Conservation (phyloP, 2,797 vertebrate genomes). For the Melanotaenia boesemani region DNA sequence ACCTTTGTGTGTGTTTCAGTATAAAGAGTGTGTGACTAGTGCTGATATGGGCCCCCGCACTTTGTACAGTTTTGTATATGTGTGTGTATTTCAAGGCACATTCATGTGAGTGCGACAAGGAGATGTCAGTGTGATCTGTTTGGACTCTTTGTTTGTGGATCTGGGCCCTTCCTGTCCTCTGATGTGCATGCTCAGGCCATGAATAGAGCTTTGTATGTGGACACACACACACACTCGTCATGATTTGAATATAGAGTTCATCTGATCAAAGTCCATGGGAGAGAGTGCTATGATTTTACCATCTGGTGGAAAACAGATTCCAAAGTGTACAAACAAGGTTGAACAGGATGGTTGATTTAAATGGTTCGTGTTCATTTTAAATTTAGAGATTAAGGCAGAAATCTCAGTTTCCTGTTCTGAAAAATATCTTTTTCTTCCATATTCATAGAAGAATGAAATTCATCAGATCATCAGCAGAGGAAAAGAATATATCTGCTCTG, state of each 20-base stretch:
- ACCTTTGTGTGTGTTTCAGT: constrained; percentile 14
- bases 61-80: background rate
- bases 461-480: background rate
- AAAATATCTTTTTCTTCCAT: background rate
- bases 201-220: constrained; percentile 82
- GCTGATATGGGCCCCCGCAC: constrained; percentile 13
- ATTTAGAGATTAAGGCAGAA: no score
- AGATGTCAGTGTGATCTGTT: constrained; percentile 77
- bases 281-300: constrained; percentile 31
- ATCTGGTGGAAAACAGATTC: background rate
- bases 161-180: constrained; percentile 68
- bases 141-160: constrained; percentile 80
- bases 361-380: no score
- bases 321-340: background rate
- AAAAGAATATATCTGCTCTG: background rate
- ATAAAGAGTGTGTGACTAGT: constrained; percentile 26
- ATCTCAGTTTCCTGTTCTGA: background rate
- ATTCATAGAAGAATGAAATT: background rate
- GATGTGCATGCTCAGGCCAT: constrained; percentile 72
- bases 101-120: constrained; percentile 12
- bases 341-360: background rate
- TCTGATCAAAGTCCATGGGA: constrained; percentile 36
- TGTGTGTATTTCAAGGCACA: constrained; percentile 6
- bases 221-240: constrained; percentile 57
- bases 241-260: constrained; percentile 66